A percentile compares a stretch with the other conserved stretches of the same genome.
phyloP scores from a whole-genome alignment of 2,888 invertebrate genomes.

The Yponomeuta cagnagella region DNA sequence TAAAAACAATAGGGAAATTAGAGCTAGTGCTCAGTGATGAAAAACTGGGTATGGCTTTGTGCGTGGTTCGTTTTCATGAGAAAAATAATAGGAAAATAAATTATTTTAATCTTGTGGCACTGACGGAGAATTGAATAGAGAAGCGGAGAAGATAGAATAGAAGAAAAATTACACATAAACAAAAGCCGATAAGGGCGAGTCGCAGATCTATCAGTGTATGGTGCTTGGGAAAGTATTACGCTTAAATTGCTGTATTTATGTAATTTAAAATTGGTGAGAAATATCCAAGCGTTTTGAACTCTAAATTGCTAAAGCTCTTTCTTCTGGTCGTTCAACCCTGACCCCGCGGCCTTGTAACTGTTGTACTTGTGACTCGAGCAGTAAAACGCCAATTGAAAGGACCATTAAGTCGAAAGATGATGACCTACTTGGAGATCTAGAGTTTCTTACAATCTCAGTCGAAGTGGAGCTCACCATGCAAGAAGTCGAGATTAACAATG shows the following conservation, averaged over 20 bases:
- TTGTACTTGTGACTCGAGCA: neutral
- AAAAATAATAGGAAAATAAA: neutral
- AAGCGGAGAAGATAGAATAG: too few species aligned
- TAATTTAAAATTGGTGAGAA: too few species aligned
- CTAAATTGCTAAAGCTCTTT: too few species aligned
- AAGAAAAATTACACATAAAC: too few species aligned
- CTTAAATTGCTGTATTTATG: too few species aligned
- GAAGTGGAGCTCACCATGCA: neutral
- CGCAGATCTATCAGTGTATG: too few species aligned
- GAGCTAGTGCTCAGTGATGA: neutral
- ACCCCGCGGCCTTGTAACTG: neutral
- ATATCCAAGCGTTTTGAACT: too few species aligned
- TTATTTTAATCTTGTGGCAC: too few species aligned
- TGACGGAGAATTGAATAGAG: too few species aligned
- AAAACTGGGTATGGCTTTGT: neutral
- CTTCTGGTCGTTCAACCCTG: neutral
- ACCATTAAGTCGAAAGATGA: neutral
- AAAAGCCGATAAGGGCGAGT: too few species aligned
- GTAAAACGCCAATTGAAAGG: neutral
- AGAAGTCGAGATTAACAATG: neutral
- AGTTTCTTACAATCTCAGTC: neutral
- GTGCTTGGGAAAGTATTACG: too few species aligned
- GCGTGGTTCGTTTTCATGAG: neutral
- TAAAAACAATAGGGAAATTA: neutral
- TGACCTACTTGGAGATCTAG: neutral